Base-by-base conservation (phyloP, 1,140 invertebrate genomes). In the Brachionus rotundiformis region DNA sequence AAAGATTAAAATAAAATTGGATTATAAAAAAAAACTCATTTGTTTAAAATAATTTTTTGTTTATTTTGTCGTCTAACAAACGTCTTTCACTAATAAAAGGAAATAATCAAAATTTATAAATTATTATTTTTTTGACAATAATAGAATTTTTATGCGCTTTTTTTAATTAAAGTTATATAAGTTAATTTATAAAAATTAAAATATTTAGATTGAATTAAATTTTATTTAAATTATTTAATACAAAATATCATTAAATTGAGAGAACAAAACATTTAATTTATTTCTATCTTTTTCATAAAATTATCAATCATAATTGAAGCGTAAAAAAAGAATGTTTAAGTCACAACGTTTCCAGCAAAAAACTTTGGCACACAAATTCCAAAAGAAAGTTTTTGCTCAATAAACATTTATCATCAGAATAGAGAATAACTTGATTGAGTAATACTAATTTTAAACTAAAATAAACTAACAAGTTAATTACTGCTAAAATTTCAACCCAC, bases 51-150 rank as follows among this genome's bases (percentile, higher is more conserved):
- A n/a, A n/a, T n/a, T n/a, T n/a, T 54, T 54, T 54, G 39, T 41
- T 41, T 41, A 41, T 54, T 54, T 54, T 54, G n/a, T 54, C 1
- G 16, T 23, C 47, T 54, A 19, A 54, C 23, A 8, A 23, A 54
- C 8, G 47, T 54, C 19, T 54, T 19, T 19, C 8, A 8, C 47
- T 54, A 1, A 39, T 10, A 39, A 36, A 49, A 49, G 16, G 19
- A 54, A 54, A 19, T 4, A 54, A 54, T 54, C 6, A 54, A 23
- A 54, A 54, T 54, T 54, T 19, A 19, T 8, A 54, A 19, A 7
- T 54, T 19, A 54, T 54, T 54, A n/a, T n/a, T 54, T 54, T 7
- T 54, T 54, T 54, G 47, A 54, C 47, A 54, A 54, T 23, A 54
- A 7, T 19, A 54, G 16, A 16, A 19, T 54, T 49, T 19, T 19